Conservation (phyloP, 2,797 vertebrate genomes). For the Xenentodon cancila region DNA sequence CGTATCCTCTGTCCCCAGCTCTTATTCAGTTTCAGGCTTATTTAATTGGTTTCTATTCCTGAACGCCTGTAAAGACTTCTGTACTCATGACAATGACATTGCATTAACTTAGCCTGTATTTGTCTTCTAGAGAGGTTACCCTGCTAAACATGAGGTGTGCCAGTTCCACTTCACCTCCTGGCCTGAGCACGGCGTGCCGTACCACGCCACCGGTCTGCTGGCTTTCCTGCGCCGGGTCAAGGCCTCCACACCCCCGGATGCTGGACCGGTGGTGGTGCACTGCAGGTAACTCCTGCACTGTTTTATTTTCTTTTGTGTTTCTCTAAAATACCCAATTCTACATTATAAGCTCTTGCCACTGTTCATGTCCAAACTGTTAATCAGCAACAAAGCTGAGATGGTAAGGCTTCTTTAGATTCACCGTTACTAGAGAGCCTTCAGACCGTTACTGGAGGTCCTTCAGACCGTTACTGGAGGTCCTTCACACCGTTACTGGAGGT, state of each 20-base stretch:
- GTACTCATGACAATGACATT: neutral
- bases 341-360: too few relatives aligned
- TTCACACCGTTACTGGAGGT: too few relatives aligned
- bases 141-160: slow-evolving; percentile 93
- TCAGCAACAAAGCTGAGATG: too few relatives aligned
- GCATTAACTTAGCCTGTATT: neutral
- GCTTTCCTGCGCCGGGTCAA: slow-evolving; percentile 95
- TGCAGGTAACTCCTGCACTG: slow-evolving; percentile 86
- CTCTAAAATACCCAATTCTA: too few relatives aligned
- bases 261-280: slow-evolving; percentile 93
- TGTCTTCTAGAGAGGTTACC: slow-evolving; percentile 88
- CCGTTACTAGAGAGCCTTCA: too few relatives aligned
- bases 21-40: neutral
- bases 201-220: slow-evolving; percentile 93
- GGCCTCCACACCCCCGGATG: slow-evolving; percentile 89
- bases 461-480: too few relatives aligned
- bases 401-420: too few relatives aligned
- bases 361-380: too few relatives aligned
- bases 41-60: slow-evolving; percentile 1
- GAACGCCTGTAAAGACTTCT: neutral
- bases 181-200: slow-evolving; percentile 95
- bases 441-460: too few relatives aligned
- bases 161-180: slow-evolving; percentile 98
- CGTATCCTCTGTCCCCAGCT: neutral
- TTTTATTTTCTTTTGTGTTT: too few relatives aligned